Conservation (phyloP, 2,113 vertebrate genomes). For the Galeopterus variegatus region DNA sequence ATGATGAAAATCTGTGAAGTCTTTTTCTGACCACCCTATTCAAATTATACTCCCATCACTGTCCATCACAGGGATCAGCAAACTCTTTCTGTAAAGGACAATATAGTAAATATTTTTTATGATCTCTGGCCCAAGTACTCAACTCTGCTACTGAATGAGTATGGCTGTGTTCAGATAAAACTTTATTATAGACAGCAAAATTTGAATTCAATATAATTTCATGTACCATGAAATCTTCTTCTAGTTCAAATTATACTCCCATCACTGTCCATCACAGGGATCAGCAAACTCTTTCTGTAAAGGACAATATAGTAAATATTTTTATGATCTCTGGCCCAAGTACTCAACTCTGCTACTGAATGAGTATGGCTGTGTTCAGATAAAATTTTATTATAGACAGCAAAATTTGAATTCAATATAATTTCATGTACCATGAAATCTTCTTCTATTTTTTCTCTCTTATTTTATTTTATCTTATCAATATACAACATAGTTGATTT, state of each 20-base stretch:
- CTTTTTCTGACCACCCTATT: background rate
- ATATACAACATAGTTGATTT: no score
- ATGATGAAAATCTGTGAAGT: background rate
- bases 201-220: conserved; percentile 1
- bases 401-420: background rate
- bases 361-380: background rate
- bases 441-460: background rate
- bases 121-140: background rate
- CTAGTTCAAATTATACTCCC: background rate
- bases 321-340: background rate
- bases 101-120: background rate
- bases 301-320: background rate
- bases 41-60: background rate
- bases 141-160: background rate
- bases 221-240: background rate
- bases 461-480: no score
- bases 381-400: conserved; percentile 24
- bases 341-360: background rate
- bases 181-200: conserved; percentile 7
- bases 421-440: background rate
- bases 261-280: background rate
- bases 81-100: background rate
- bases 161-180: background rate
- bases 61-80: background rate
- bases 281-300: background rate